Conservation (phyloP, 2,888 invertebrate genomes). For the Ferdinandea cuprea region DNA sequence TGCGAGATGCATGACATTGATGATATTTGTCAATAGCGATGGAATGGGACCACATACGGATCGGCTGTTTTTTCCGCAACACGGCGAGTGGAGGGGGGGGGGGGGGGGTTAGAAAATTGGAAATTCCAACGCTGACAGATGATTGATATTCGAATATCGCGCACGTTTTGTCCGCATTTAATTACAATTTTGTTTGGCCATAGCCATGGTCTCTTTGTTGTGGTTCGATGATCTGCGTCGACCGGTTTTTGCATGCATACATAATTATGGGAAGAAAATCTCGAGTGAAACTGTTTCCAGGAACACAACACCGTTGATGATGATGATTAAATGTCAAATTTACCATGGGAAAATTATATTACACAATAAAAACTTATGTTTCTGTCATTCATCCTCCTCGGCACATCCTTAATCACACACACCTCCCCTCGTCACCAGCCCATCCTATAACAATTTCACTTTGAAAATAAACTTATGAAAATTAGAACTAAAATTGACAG, state of each 20-base stretch:
- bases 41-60: slow-evolving; percentile 65
- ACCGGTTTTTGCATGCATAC: slow-evolving; percentile 1
- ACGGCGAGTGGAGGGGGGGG: neutral
- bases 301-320: slow-evolving; percentile 6
- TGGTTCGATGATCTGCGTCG: slow-evolving; percentile 61
- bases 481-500: slow-evolving; percentile 64
- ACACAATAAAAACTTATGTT: slow-evolving; percentile 45
- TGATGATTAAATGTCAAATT: slow-evolving; percentile 4
- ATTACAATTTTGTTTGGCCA: slow-evolving; percentile 60
- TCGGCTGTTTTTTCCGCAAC: slow-evolving; percentile 8
- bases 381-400: slow-evolving; percentile 32
- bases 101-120: slow-evolving; percentile 9
- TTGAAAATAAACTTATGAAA: slow-evolving; percentile 68
- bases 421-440: neutral
- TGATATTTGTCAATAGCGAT: slow-evolving; percentile 71
- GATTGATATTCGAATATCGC: slow-evolving; percentile 61
- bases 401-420: neutral
- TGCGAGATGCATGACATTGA: slow-evolving; percentile 68
- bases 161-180: slow-evolving; percentile 50
- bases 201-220: slow-evolving; percentile 68
- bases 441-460: slow-evolving; percentile 1
- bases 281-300: slow-evolving; percentile 26
- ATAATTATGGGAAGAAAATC: neutral
- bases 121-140: slow-evolving; percentile 65
- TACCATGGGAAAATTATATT: neutral